These are phyloP conservation scores for Sylvietta virens DNA, from an alignment of 2,113 vertebrate genomes.

Conservation along the genomic window DNA sequence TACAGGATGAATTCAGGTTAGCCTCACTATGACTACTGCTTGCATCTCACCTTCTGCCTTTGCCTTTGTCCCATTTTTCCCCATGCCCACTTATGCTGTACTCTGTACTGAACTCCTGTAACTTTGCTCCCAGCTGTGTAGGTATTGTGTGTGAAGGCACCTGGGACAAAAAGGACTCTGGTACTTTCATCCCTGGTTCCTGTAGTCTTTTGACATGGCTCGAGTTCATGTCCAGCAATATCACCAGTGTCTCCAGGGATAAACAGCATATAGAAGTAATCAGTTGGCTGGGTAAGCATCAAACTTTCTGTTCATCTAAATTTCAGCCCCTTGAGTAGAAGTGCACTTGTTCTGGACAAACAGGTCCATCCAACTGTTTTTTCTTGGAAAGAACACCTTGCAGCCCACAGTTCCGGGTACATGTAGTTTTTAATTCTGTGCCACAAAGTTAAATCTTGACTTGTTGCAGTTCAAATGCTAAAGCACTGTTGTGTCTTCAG, in stretches of 20 bases:
- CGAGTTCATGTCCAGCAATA: not conserved
- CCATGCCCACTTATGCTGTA: not conserved
- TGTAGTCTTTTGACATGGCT: not conserved
- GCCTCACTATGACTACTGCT: not conserved
- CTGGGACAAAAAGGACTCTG: not conserved
- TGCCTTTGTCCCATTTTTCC: not conserved
- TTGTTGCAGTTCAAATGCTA: not conserved
- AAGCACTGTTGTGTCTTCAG: not conserved
- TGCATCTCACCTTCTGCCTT: not conserved
- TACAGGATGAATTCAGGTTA: not conserved
- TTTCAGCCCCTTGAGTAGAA: not conserved
- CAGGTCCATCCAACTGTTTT: not conserved
- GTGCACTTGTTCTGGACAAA: not conserved
- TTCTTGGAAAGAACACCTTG: not conserved
- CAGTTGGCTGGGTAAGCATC: not conserved
- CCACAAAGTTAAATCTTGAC: not conserved
- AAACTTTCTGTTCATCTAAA: not conserved
- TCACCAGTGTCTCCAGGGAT: not conserved
- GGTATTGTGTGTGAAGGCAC: not conserved
- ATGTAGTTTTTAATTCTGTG: not conserved
- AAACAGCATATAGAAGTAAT: not conserved
- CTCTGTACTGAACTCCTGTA: not conserved
- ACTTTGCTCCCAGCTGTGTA: not conserved
- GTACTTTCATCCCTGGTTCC: not conserved
- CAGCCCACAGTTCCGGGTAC: not conserved